Conservation (phyloP, 64 coral and sea anemone species). For the Trachythela sp. region DNA sequence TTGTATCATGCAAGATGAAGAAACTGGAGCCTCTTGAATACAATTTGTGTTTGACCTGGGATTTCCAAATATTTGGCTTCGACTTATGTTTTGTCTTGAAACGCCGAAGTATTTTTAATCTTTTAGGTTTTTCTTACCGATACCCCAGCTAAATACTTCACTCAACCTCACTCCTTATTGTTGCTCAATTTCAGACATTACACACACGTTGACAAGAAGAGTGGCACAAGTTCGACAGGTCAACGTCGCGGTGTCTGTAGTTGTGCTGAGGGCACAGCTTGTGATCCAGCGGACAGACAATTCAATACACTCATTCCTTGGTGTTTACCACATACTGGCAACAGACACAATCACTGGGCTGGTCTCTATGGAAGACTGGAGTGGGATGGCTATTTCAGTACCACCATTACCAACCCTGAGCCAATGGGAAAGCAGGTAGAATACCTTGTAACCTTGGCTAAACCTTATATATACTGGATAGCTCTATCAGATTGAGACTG, state of each 20-base stretch:
- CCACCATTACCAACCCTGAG: slow-evolving; percentile 93
- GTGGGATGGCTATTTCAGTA: slow-evolving; percentile 97
- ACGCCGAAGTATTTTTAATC: too few species aligned
- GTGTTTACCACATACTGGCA: slow-evolving; percentile 96
- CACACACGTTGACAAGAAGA: slow-evolving; percentile 85
- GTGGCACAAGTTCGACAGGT: slow-evolving; percentile 62
- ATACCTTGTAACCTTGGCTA: not conserved
- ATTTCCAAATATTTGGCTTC: too few species aligned
- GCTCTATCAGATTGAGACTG: slow-evolving; percentile 74
- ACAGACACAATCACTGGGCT: slow-evolving; percentile 95
- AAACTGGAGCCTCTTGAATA: too few species aligned
- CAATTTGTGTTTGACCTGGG: too few species aligned
- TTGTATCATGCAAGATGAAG: too few species aligned
- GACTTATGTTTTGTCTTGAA: too few species aligned
- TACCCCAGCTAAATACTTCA: too few species aligned
- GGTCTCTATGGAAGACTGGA: slow-evolving; percentile 89
- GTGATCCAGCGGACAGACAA: slow-evolving; percentile 86
- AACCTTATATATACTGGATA: slow-evolving; percentile 60
- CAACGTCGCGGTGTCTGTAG: slow-evolving; percentile 79
- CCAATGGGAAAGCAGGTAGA: slow-evolving; percentile 97
- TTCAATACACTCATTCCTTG: slow-evolving; percentile 86
- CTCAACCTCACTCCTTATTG: too few species aligned
- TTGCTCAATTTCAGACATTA: slow-evolving; percentile 61
- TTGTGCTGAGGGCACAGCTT: slow-evolving; percentile 73
- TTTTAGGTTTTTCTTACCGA: too few species aligned